These are phyloP conservation scores for Manis javanica DNA, from an alignment of 2,797 vertebrate species.

Conservation along the genomic window DNA sequence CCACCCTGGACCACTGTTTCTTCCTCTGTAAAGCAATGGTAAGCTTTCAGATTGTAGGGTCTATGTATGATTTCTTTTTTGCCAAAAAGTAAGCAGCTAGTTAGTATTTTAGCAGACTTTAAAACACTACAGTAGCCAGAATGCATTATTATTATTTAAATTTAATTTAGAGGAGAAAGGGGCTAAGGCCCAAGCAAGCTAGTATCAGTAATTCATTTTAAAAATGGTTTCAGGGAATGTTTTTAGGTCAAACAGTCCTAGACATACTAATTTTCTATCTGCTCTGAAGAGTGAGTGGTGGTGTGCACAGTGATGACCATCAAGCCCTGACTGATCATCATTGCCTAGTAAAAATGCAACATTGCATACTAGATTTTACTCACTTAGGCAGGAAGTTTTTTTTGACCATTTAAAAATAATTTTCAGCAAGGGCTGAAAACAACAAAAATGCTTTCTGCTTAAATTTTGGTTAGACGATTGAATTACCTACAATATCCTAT, in stretches of 20 bases:
- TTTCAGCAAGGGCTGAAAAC: neutral
- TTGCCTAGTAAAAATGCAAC: neutral
- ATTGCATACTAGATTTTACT: neutral
- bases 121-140: neutral
- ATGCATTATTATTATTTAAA: neutral
- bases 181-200: neutral
- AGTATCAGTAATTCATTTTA: neutral
- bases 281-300: neutral
- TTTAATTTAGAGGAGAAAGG: neutral
- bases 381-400: conserved; percentile 28
- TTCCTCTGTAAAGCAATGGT: neutral
- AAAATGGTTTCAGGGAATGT: conserved; percentile 14
- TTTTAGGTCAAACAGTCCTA: conserved; percentile 7
- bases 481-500: conserved; percentile 36
- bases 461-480: conserved; percentile 31
- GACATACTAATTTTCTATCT: conserved; percentile 32
- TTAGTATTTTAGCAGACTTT: conserved; percentile 10
- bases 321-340: neutral
- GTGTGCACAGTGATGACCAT: neutral
- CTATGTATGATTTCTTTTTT: neutral
- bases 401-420: conserved; percentile 38
- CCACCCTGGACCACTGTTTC: neutral
- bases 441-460: conserved; percentile 31
- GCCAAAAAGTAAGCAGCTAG: neutral
- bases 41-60: neutral